Base-by-base conservation (phyloP, 1,140 invertebrate genomes). In the Leptopilina clavipes region DNA sequence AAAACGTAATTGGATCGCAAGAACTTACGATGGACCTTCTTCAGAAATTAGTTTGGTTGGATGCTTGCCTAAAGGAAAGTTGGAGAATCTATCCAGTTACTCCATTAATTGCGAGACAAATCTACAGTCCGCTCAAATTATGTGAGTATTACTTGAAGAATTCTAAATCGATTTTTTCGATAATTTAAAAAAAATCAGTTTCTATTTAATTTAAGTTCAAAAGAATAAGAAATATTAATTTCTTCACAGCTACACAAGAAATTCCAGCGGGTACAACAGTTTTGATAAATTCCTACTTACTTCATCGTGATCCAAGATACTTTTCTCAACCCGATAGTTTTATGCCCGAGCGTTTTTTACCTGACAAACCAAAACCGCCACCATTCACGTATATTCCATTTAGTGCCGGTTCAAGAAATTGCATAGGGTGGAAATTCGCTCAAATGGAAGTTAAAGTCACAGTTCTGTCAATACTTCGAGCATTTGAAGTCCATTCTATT, bases 301-400 rank as follows among this genome's bases (percentile, higher is more conserved):
- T 94, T 19, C 94, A 95, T 82, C 89, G 92, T 6, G 90, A 93
- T 78, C 79, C 86, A 0, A 83, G 91, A 22, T 82, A 89, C 59
- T 95, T 92, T 82, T 90, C 93, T 7, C 89, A 94, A 19, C 94
- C 94, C 1, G 91, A 94, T 11, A 77, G 78, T 0, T 95, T 92
- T 83, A 87, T 91, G 81, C 94, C 94, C 0, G 92, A 94, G 59
- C 87, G 93, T 71, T 94, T 94, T 80, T 79, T 92, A 0, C 89
- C 91, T 3, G 77, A 85, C 17, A 85, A 84, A 1, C 80, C 83
- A 1, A 86, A 92, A 18, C 87, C 91, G 75, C 92, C 85, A 0
- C 71, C 90, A 10, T 94, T 89, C 78, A 83, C 92, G 0, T 93
- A 89, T 79, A 88, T 93, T 3, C 93, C 93, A 0, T 94, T 94